Evolutionary conservation across 2,797 vertebrate genomes (phyloP), one percentile per base, ranked within the genome.

Genomic region (Austrolebias charrua): DNA sequence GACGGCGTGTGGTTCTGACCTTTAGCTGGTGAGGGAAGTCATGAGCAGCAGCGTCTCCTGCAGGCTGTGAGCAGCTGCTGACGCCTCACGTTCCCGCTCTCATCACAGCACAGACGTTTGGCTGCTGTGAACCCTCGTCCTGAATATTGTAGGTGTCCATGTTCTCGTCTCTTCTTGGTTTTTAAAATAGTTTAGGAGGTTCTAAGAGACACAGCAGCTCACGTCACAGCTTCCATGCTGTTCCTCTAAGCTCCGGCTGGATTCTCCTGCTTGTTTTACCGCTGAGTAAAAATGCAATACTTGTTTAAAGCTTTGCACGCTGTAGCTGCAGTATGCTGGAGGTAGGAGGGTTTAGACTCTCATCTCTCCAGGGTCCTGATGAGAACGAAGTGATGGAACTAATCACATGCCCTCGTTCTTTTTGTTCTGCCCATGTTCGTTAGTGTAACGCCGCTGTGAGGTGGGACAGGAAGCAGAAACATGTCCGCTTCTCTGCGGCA

Each of bases 61-160:
- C 82, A 69, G 65, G 74, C 65, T 76, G 69, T 71, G 56, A 71
- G 38, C n/a, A n/a, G n/a, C n/a, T n/a, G n/a, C n/a, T n/a, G n/a
- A 63, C 71, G 1, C 46, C 57, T 47, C 6, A 33, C 46, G 54
- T 59, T 76, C 46, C 56, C 63, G 1, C 78, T 67, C 66, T 19
- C 66, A 57, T 20, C 50, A 28, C 73, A 19, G 19, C 38, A 29
- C 9, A 33, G 38, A 46, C 18, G 38, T 62, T 52, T 45, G 72
- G 24, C 3, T 24, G 63, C 33, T 43, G 57, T 43, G 28, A 66
- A 57, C 52, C 74, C 4, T 4, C 65, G 56, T 43, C 42, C 53
- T 69, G 65, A 81, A 55, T 29, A 47, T 65, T 60, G 74, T 60
- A 60, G 42, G 52, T 31, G 4, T 77, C 55, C 57, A 1, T 24